These are phyloP conservation scores for Hyalella azteca DNA, from an alignment of 2,888 invertebrate species.

Conservation along the genomic window DNA sequence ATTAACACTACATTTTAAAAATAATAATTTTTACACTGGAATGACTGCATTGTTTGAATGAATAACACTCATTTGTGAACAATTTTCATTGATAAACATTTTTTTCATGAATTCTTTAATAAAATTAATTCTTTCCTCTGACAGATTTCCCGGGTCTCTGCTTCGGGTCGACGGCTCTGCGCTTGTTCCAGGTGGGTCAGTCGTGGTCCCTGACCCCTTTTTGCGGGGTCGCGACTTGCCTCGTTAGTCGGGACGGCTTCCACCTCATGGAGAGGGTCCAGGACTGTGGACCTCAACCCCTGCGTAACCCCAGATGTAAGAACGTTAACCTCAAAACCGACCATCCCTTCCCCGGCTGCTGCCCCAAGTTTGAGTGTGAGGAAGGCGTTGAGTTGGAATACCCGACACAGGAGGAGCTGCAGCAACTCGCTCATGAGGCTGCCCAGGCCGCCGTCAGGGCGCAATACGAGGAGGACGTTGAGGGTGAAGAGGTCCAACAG, in stretches of 20 bases:
- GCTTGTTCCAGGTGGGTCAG: constrained; percentile 83
- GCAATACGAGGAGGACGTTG: constrained; percentile 13
- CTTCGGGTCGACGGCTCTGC: constrained; percentile 87
- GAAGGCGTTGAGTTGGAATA: constrained; percentile 74
- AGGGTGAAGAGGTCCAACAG: neutral
- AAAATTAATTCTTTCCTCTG: neutral
- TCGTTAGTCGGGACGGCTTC: constrained; percentile 67
- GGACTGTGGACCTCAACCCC: constrained; percentile 86
- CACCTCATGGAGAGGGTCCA: constrained; percentile 77
- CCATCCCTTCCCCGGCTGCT: constrained; percentile 83
- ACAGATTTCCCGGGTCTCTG: constrained; percentile 88
- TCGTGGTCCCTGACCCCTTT: constrained; percentile 86
- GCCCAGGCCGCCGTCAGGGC: constrained; percentile 35
- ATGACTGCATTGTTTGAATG: too few relatives aligned
- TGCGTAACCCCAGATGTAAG: constrained; percentile 83
- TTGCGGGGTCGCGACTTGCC: constrained; percentile 88
- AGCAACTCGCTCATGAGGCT: constrained; percentile 21
- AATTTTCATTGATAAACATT: too few relatives aligned
- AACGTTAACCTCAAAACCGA: constrained; percentile 85
- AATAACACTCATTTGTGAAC: too few relatives aligned
- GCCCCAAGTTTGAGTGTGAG: constrained; percentile 84
- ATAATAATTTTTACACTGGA: too few relatives aligned
- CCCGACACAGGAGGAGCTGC: constrained; percentile 43
- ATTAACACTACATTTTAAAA: too few relatives aligned
- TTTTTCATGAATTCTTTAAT: too few relatives aligned